Evolutionary conservation across 2,113 vertebrate genomes (phyloP), one percentile per base, ranked within the genome.

Genomic region (Ciconia boyciana): DNA sequence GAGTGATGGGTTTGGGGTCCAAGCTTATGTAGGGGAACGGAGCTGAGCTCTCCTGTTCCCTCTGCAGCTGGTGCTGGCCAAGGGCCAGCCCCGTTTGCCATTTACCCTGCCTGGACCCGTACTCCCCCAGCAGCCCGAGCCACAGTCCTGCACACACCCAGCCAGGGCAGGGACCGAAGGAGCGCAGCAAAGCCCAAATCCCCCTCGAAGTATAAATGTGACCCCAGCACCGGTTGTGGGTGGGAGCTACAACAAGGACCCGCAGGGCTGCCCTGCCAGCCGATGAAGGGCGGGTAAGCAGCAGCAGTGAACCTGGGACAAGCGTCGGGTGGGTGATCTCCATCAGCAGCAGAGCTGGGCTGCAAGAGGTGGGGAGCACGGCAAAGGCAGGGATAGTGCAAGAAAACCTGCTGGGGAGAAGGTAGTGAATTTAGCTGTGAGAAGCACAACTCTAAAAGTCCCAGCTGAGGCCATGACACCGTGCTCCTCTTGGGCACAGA

Each of bases 11-110:
- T 94, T 69, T 54, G 48, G 29, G 57, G 26, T 58, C 28, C 46
- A 13, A 28, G 32, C 9, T 68, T 1, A 0, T 2, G 41, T 9
- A 49, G 43, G 28, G 34, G 29, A 87, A 32, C 0, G 10, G 39
- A 72, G 41, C 19, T 77, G 62, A 91, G 36, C 49, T 46, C 39
- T 91, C 51, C 57, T 60, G 43, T 7, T 87, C 41, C 4, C 31
- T 31, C 32, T 34, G 62, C 39, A 46, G 69, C 43, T 46, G 52
- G 22, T 13, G 48, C 32, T 51, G 71, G 48, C 34, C 0, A 0
- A 81, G 15, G 29, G 84, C 29, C 49, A 88, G 16, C 29, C 39
- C 24, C 0, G 0, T 69, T 26, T 72, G 28, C 13, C 60, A 25
- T 32, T 65, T 62, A 34, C 34, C 69, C 68, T 51, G 44, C 32